Base-by-base conservation (phyloP, 2,888 invertebrate genomes). In the Cryptosula pallasiana region DNA sequence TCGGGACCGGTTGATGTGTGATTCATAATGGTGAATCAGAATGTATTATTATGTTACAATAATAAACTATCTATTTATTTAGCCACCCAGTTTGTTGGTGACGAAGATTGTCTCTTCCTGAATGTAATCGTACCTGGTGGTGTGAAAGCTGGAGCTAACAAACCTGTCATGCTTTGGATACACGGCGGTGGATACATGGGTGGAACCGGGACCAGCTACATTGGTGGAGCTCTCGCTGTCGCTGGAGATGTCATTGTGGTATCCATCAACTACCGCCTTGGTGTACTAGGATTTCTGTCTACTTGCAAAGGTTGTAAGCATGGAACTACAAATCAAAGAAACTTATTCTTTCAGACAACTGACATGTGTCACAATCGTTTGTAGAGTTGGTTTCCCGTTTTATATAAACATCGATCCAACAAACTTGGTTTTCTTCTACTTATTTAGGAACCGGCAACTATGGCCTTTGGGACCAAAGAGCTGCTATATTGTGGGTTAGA, bases 381-480 rank as follows among this genome's bases (percentile, higher is more conserved):
- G n/a, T n/a, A n/a, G n/a, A n/a, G n/a, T n/a, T n/a, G n/a, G n/a
- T n/a, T n/a, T n/a, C n/a, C n/a, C n/a, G n/a, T n/a, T n/a, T n/a
- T n/a, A n/a, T n/a, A n/a, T n/a, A n/a, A n/a, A n/a, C n/a, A n/a
- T n/a, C n/a, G n/a, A n/a, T n/a, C n/a, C n/a, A n/a, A n/a, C n/a
- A n/a, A n/a, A n/a, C n/a, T n/a, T n/a, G n/a, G n/a, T n/a, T n/a
- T n/a, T n/a, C n/a, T n/a, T n/a, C n/a, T n/a, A n/a, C n/a, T n/a
- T 45, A 13, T 5, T 45, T 75, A 34, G 73, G 76, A 16, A 76
- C 75, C 5, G 80, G 80, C 16, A 80, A 80, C 72, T 73, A 73
- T 71, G 80, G 78, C 0, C 73, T 79, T 9, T 78, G 77, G 75
- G 80, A 80, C 71, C 78, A 79, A 72, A 73, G 76, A 29, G 36